Conservation (phyloP, 1,140 invertebrate species). For the Carposina sasakii region DNA sequence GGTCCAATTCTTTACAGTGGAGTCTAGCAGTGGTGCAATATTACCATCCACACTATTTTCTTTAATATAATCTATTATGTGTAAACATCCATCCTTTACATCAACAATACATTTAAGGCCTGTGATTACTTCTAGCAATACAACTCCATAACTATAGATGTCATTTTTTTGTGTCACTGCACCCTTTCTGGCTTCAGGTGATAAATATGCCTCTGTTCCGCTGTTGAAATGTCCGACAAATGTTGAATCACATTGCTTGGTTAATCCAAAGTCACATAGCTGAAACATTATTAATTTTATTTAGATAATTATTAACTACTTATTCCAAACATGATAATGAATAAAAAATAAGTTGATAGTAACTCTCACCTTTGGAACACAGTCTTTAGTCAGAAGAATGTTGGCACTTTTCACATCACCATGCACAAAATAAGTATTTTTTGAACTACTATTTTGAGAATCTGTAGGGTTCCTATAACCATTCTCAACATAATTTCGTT, state of each 20-base stretch:
- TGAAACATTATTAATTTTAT: constrained; percentile 46
- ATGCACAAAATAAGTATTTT: constrained; percentile 74
- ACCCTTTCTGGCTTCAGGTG: constrained; percentile 81
- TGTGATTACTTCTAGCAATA: constrained; percentile 81
- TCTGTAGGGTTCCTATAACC: no score
- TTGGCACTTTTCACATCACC: constrained; percentile 86
- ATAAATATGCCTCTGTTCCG: constrained; percentile 84
- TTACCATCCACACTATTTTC: constrained; percentile 37
- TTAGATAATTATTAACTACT: neutral
- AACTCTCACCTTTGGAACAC: constrained; percentile 75
- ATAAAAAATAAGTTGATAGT: neutral
- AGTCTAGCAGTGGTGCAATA: constrained; percentile 40
- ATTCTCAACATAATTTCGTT: constrained; percentile 17
- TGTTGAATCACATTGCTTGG: constrained; percentile 72
- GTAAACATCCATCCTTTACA: constrained; percentile 33
- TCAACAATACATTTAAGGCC: constrained; percentile 76
- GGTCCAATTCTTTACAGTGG: constrained; percentile 35
- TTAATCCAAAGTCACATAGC: constrained; percentile 84
- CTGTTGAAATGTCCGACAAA: constrained; percentile 73
- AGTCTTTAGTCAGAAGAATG: constrained; percentile 78
- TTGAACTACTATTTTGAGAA: constrained; percentile 15
- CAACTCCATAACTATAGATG: constrained; percentile 85
- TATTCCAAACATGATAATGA: constrained; percentile 8
- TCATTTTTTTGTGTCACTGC: constrained; percentile 83
- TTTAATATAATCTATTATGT: constrained; percentile 52